Evolutionary conservation across 2,113 vertebrate species (phyloP).

Genomic region (Pollimyrus isidori): DNA sequence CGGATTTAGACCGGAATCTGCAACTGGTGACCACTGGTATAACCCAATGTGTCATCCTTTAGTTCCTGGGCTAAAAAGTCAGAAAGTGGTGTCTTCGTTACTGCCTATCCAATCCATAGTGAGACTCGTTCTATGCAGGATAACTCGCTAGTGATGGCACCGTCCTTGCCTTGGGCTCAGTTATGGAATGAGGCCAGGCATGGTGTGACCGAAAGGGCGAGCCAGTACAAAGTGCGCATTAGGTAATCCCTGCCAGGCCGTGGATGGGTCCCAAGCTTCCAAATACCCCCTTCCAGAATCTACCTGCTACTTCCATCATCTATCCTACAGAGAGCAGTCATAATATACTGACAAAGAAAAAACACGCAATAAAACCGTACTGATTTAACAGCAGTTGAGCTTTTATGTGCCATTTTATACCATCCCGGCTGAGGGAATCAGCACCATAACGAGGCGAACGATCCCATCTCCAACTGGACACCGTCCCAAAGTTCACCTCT

Average conservation of each 20-base stretch:
- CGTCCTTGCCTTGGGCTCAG: neutral
- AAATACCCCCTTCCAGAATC: neutral
- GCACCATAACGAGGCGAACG: neutral
- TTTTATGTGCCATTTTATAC: neutral
- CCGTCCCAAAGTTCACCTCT: neutral
- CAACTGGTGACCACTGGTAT: neutral
- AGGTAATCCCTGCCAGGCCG: neutral
- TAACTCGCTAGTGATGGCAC: neutral
- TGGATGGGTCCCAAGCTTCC: neutral
- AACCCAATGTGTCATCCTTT: neutral
- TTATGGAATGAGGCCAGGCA: neutral
- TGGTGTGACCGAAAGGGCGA: neutral
- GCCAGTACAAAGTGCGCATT: neutral
- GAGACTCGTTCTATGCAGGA: neutral
- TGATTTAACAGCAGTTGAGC: constrained; percentile 8
- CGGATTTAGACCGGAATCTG: neutral
- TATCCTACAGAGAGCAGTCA: neutral
- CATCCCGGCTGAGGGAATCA: neutral
- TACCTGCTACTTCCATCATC: neutral
- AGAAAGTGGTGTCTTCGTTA: neutral
- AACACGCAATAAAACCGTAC: neutral
- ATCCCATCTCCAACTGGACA: neutral
- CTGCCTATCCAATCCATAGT: neutral
- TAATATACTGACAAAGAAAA: neutral
- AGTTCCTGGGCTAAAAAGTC: neutral